Conservation (phyloP, 2,888 invertebrate species). For the Gerris lacustris region DNA sequence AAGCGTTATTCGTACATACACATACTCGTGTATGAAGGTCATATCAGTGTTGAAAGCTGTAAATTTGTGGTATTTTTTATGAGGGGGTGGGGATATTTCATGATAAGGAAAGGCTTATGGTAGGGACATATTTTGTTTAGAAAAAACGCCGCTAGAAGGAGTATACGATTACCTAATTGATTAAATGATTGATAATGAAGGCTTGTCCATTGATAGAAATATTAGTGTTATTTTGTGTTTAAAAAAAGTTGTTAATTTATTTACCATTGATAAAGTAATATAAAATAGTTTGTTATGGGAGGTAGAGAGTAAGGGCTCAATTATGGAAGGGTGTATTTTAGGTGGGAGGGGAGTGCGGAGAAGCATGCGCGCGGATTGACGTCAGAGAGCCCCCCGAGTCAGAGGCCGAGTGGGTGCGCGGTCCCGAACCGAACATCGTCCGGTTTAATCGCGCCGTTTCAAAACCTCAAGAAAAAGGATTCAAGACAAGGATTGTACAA, state of each 20-base stretch:
- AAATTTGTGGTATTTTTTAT: no score
- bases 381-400: not conserved
- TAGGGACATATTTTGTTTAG: no score
- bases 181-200: no score
- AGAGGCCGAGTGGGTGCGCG: slow-evolving; percentile 2
- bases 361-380: slow-evolving; percentile 1
- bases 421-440: not conserved
- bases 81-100: no score
- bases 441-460: slow-evolving; percentile 1
- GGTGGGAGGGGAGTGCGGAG: not conserved
- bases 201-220: no score
- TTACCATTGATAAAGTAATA: not conserved
- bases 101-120: no score
- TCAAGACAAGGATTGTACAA: not conserved
- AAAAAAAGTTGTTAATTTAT: not conserved
- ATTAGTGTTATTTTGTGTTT: not conserved
- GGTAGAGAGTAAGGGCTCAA: not conserved
- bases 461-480: not conserved
- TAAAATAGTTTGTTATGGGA: not conserved
- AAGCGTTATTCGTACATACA: no score
- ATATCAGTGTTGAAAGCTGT: no score
- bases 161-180: no score
- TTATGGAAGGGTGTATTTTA: not conserved
- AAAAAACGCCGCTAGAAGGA: no score
- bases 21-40: no score